Base-by-base conservation (phyloP, 2,113 vertebrate genomes). In the Hylia prasina region DNA sequence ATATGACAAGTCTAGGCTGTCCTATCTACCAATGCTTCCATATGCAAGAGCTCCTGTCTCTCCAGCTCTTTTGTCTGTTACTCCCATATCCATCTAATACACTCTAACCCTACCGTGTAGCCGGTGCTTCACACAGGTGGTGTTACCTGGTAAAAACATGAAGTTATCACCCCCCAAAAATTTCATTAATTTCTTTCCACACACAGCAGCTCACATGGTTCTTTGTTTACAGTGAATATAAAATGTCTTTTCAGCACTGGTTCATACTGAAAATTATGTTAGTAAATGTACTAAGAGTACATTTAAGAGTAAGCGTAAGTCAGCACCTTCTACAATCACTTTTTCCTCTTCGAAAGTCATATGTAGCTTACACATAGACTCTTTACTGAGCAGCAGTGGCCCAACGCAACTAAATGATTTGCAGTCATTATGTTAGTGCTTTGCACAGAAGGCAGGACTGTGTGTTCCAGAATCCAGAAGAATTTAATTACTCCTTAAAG, bases 91-190 rank as follows among this genome's bases (percentile, higher is more conserved):
- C 4, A 19, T 18, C 31, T 60, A 69, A 82, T 11, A 37, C 3
- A n/a, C 17, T 45, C 9, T 54, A 54, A 72, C 14, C 2, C 1
- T 24, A 48, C 14, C 9, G 12, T 16, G n/a, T 23, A 76, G 13
- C 10, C 10, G 0, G 0, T 25, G 31, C 17, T 58, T 83, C 48
- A 60, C 0, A 3, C 8, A 64, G 6, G 4, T 11, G 9, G 8
- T 61, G 24, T 19, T 27, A 70, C 19, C 27, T 71, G 35, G n/a
- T 47, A 66, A 86, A 82, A 82, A 58, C 6, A 50, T 13, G 33
- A 39, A 64, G 20, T 30, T 20, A 42, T 37, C 30, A 30, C 5
- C 10, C 20, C 2, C 42, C 16, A 16, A 2, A 21, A 79, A 93
- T 83, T 77, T 47, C 22, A 77, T 23, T 64, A 0, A 27, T 87